Base-by-base conservation (phyloP, 2,113 vertebrate genomes). In the Phrynocephalus versicolor region DNA sequence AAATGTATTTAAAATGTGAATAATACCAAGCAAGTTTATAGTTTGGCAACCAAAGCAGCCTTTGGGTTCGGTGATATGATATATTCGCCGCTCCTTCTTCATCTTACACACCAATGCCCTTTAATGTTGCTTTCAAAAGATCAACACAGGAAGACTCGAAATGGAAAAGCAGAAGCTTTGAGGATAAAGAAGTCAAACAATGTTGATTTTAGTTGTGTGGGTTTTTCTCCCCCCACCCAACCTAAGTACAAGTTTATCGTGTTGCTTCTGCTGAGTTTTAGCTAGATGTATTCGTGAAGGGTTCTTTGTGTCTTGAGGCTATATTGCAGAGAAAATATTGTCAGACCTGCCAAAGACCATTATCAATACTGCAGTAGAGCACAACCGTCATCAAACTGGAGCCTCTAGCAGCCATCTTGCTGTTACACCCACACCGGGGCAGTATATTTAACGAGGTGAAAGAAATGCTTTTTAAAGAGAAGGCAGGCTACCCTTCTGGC, bases 1-100 rank as follows among this genome's bases (percentile, higher is more conserved):
- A 91, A 94, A 92, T 94, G 91, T 81, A 88, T 90, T 94, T 92
- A 89, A 95, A 95, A 87, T 85, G 88, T 86, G 88, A 89, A 87
- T 91, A 92, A 92, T 79, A 79, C 65, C 60, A 93, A 89, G 67
- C 79, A 81, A 90, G 88, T 88, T 88, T 91, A 92, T 89, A 77
- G 45, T 51, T 72, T 93, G 91, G 88, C 83, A 73, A 83, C 88
- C 58, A 30, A 30, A 81, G 84, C 83, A 77, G 76, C n/a, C 67
- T 79, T 89, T 88, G 70, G 79, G 70, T 67, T 85, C 70, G 62
- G 81, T 85, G 88, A 89, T 81, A 15, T 0, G 88, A 89, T 81
- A 15, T 0, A 13, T 92, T 94, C 90, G 87, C 83, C 81, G 77
- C 73, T 81, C 25, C 30, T 39, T 2, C 35, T 13, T n/a, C 25